Percentiles rank a stretch among this genome's conserved stretches.
Conservation (phyloP, 2,888 invertebrate species). For the Lissonota sp. region DNA sequence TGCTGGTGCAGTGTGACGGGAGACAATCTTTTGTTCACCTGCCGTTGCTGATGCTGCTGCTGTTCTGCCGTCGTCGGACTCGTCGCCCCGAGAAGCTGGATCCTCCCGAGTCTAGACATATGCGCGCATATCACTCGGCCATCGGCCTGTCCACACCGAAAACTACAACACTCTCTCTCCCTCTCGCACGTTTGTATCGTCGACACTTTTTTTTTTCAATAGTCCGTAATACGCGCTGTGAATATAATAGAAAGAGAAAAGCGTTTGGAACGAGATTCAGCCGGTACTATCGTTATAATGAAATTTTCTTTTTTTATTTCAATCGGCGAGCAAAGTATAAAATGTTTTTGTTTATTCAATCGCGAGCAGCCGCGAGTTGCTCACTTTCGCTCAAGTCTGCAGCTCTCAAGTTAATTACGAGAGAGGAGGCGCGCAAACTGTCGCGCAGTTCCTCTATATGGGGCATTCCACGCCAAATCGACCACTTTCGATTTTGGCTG, state of each 20-base stretch:
- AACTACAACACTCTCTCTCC: slow-evolving; percentile 22
- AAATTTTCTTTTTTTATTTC: not conserved
- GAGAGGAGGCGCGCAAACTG: too few species aligned
- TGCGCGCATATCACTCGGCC: slow-evolving; percentile 88
- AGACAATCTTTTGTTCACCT: slow-evolving; percentile 79
- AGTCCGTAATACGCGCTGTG: not conserved
- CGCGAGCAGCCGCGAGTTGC: not conserved
- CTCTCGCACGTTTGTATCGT: not conserved
- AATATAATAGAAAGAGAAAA: not conserved
- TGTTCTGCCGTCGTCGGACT: slow-evolving; percentile 69
- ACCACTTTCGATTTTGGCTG: too few species aligned
- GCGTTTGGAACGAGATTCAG: not conserved
- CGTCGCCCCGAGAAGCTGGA: slow-evolving; percentile 82
- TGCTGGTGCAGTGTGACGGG: slow-evolving; percentile 58
- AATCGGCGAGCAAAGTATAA: not conserved
- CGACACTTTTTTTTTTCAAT: slow-evolving; percentile 7
- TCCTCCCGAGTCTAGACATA: slow-evolving; percentile 90
- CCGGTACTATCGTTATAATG: not conserved
- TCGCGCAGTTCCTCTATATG: too few species aligned
- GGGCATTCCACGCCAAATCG: too few species aligned
- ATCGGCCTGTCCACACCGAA: slow-evolving; percentile 71
- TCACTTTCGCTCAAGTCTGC: too few species aligned
- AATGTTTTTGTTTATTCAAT: not conserved
- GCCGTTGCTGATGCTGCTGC: slow-evolving; percentile 30
- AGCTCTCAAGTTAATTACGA: too few species aligned